Evolutionary conservation across 1,140 invertebrate genomes (phyloP).

Genomic region (Tachypleus tridentatus): DNA sequence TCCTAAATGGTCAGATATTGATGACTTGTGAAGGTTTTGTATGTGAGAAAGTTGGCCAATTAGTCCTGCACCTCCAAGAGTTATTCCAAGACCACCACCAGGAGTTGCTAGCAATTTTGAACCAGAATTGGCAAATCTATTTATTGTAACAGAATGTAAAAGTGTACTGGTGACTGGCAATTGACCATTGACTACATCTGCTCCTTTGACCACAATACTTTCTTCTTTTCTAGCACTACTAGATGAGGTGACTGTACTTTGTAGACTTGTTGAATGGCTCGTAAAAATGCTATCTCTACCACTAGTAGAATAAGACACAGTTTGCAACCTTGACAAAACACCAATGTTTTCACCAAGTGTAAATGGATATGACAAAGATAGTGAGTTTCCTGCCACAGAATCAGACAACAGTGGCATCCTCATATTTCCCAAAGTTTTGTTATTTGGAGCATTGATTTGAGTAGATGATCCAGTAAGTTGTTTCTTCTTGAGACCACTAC

Average conservation of each 20-base stretch:
- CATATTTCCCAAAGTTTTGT: too few species aligned
- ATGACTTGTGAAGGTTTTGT: not conserved
- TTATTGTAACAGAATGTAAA: conserved; percentile 6
- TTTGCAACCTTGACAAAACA: not conserved
- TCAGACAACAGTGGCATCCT: too few species aligned
- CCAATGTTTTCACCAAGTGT: not conserved
- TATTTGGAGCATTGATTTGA: too few species aligned
- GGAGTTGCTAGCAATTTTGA: not conserved
- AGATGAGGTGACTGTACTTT: not conserved
- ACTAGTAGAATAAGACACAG: not conserved
- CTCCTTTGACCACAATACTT: conserved; percentile 2
- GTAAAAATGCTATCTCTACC: not conserved
- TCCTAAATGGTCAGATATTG: not conserved
- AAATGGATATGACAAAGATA: not conserved
- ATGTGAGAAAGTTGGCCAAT: not conserved
- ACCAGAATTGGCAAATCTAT: not conserved
- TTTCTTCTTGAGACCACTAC: too few species aligned
- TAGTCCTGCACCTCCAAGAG: not conserved
- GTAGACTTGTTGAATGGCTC: not conserved
- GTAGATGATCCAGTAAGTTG: too few species aligned
- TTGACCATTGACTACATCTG: conserved; percentile 2
- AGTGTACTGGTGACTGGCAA: conserved; percentile 1
- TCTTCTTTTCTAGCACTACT: not conserved
- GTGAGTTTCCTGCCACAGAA: too few species aligned
- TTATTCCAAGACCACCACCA: not conserved